Conservation (phyloP, 2,113 vertebrate species). For the Fregata magnificens region DNA sequence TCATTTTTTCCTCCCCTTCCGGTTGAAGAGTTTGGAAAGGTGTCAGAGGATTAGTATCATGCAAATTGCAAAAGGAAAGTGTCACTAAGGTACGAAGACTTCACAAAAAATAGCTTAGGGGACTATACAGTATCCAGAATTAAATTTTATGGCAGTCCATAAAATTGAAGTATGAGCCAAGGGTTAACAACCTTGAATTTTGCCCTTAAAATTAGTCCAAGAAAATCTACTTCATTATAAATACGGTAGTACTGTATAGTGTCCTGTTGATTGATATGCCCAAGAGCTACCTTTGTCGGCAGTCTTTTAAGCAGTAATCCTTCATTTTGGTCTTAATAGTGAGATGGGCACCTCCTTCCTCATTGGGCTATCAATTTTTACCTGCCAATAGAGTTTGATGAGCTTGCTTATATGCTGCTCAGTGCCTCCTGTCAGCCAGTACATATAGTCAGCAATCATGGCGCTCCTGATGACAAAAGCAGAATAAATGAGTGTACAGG, state of each 20-base stretch:
- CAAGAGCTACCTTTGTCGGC: slow-evolving; percentile 75
- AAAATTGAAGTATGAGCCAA: slow-evolving; percentile 72
- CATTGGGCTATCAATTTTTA: slow-evolving; percentile 74
- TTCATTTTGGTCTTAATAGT: slow-evolving; percentile 79
- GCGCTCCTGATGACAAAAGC: slow-evolving; percentile 75
- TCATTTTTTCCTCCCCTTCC: slow-evolving; percentile 24
- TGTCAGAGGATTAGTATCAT: slow-evolving; percentile 34
- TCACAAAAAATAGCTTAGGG: slow-evolving; percentile 58
- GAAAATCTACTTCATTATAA: slow-evolving; percentile 77
- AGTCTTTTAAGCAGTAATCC: slow-evolving; percentile 83
- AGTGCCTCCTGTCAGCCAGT: slow-evolving; percentile 76
- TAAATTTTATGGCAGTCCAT: slow-evolving; percentile 65
- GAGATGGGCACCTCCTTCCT: slow-evolving; percentile 57
- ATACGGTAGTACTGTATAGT: slow-evolving; percentile 42
- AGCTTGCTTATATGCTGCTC: slow-evolving; percentile 76
- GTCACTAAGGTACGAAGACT: not conserved
- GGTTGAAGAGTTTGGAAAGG: slow-evolving; percentile 35
- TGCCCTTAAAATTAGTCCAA: slow-evolving; percentile 69
- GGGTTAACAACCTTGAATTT: slow-evolving; percentile 74
- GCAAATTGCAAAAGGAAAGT: slow-evolving; percentile 23
- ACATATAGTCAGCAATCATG: slow-evolving; percentile 84
- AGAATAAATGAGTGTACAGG: slow-evolving; percentile 51
- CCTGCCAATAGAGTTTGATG: slow-evolving; percentile 90
- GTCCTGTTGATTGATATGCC: slow-evolving; percentile 79
- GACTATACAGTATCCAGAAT: slow-evolving; percentile 42